Base-by-base conservation (phyloP, 2,113 vertebrate genomes). In the Psammodynastes pulverulentus region DNA sequence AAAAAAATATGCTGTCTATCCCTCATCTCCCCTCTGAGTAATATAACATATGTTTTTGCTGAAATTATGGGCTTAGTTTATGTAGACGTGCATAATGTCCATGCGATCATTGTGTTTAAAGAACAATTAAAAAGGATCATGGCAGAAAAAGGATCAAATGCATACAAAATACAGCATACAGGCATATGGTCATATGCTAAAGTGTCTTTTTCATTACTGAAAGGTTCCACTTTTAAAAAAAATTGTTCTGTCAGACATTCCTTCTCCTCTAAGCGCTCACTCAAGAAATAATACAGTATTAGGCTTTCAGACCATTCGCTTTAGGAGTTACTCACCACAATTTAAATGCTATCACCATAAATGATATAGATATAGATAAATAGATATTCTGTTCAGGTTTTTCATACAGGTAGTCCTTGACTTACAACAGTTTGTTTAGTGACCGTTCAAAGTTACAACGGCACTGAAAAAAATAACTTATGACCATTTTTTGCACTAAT, bases 331-430 rank as follows among this genome's bases (percentile, higher is more conserved):
- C 12, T n/a, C 56, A 46, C 85, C 19, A 48, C 45, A n/a, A 5
- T 86, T 26, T 49, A 19, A 45, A 23, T 19, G 12, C 8, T 85
- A 45, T 7, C 46, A 10, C 3, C 91, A 72, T 79, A 26, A 48
- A 92, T 52, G 23, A 89, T n/a, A n/a, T n/a, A n/a, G n/a, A n/a
- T n/a, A n/a, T n/a, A n/a, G n/a, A 58, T 91, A 91, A 86, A 12
- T 84, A 90, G 39, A 34, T 90, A 89, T 88, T 52, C 93, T 34
- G 89, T 53, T 45, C 92, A 13, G 39, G 79, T 93, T 58, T 90
- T 24, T 0, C 90, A 54, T 45, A 48, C 15, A 48, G 58, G 58
- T 29, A 5, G 29, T 67, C 58, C 29, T n/a, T 0, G 12, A n/a
- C 58, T 67, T n/a, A 67, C 10, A 67, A n/a, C 58, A n/a, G 26